Evolutionary conservation across 2,888 invertebrate species (phyloP), one percentile per base, ranked within the genome.

Genomic region (Volucella bombylans): DNA sequence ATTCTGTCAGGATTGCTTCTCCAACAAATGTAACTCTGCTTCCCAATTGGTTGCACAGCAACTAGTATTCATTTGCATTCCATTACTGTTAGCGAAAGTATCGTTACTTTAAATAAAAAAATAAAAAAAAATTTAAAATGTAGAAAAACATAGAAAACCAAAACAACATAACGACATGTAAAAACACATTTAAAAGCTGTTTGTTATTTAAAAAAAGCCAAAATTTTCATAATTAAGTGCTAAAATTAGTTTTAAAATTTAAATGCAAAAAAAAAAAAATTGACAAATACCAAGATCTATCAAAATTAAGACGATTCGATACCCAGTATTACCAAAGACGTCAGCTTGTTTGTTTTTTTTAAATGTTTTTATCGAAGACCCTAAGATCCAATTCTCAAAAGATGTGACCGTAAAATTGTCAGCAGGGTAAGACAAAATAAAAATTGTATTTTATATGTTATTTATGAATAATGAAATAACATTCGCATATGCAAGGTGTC

Each of bases 1-100:
- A 76, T 91, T 89, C 81, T 91, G 91, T 64, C 87, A 89, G 81
- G 91, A 91, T 83, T 91, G 91, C 73, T 86, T 88, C 54, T 88
- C 88, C 23, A 89, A 90, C 74, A 89, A 88, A 45, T 91, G 91
- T 86, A 91, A 91, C 85, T 87, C 88, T 6, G 89, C 87, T 18
- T 62, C 87, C 0, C 78, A 86, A 0, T 45, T 89, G 11, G 72
- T 87, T 31, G 86, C 87, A 72, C 71, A 85, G 72, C 23, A 80
- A 57, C 18, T 85, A 11, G 80, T 43, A 8, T 77, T 85, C 41
- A 68, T 81, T 68, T 12, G 52, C 72, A 68, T 80, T 72, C 81
- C 85, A 3, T 31, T 85, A 18, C 23, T 85, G 10, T 0, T 85
- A 8, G 50, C 80, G 11, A 85, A 81, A 49, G 39, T 81, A 9